Base-by-base conservation (phyloP, 64 coral and sea anemone genomes). In the Hydrozoanthus tunicans region DNA sequence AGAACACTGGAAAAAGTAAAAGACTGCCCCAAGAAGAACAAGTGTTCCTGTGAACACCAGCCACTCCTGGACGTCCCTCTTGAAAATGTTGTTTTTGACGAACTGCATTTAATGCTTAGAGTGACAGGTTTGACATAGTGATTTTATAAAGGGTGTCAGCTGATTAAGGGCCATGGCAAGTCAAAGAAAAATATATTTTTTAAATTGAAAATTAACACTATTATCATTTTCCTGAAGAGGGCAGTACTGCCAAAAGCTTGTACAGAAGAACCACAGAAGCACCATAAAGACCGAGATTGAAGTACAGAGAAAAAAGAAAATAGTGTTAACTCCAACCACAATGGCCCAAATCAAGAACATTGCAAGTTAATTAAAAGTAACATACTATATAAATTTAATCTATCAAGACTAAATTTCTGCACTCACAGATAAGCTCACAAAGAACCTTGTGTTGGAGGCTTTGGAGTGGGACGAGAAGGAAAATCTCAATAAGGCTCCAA, bases 61-160 rank as follows among this genome's bases (percentile, higher is more conserved):
- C 82, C 82, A 66, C 82, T 93, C 6, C 3, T 88, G 25, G 51
- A 89, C 26, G 71, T 93, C 14, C 71, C 92, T 5, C 62, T 93
- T 61, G 76, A 55, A 51, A 88, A 93, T 73, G 63, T 93, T 63
- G 84, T 93, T 6, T 83, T 73, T 3, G 92, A 93, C 70, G 83
- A 93, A 89, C 82, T 93, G 1, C 92, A 93, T 70, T 52, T 93
- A 15, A 88, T 89, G 82, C 83, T 93, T 59, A 75, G 59, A 76
- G 70, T 84, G 9, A 92, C 91, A 73, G 80, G 79, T 83, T 61
- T 51, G 78, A 80, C 78, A 61, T 26, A 74, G 13, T 72, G 23
- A 11, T 32, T 74, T 74, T 6, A 74, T 74, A 3, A 32, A 74
- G 7, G 51, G 8, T 74, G 23, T 32, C 9, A 74, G 27, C 71